Evolutionary conservation across 2,797 vertebrate species (phyloP).

Genomic region (Parauchenoglanis ngamensis): DNA sequence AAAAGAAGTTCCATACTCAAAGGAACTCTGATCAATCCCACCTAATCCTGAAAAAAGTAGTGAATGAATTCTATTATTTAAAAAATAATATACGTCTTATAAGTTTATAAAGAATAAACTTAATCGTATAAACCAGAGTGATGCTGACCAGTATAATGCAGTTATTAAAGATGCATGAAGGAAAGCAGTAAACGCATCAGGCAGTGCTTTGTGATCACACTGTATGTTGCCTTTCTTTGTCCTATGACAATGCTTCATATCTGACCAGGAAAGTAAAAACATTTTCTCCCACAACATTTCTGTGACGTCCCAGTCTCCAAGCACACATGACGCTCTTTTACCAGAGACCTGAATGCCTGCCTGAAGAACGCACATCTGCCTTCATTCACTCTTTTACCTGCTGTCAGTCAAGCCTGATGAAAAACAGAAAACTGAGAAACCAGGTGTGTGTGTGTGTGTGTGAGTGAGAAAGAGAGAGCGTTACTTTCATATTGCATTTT

Average conservation of each 20-base stretch:
- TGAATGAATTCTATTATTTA: neutral
- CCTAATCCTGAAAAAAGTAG: neutral
- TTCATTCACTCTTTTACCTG: neutral
- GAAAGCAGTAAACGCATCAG: neutral
- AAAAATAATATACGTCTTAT: neutral
- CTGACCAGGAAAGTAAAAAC: neutral
- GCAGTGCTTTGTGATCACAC: neutral
- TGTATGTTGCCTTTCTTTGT: neutral
- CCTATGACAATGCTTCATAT: neutral
- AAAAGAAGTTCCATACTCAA: too few species aligned
- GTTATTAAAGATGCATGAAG: neutral
- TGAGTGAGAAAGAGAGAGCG: neutral
- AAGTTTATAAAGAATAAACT: neutral
- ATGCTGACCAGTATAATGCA: neutral
- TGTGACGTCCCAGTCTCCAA: neutral
- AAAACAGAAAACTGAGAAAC: neutral
- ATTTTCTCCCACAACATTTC: neutral
- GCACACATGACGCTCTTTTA: neutral
- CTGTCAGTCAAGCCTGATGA: neutral
- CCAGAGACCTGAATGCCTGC: neutral
- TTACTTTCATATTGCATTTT: neutral
- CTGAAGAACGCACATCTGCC: neutral
- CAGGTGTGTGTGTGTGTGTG: neutral
- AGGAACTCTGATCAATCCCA: neutral
- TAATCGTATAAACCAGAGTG: neutral